Percentiles rank a stretch among this genome's conserved stretches.
phyloP scores from a whole-genome alignment of 2,888 invertebrate genomes.

The Agonopterix heracliana region DNA sequence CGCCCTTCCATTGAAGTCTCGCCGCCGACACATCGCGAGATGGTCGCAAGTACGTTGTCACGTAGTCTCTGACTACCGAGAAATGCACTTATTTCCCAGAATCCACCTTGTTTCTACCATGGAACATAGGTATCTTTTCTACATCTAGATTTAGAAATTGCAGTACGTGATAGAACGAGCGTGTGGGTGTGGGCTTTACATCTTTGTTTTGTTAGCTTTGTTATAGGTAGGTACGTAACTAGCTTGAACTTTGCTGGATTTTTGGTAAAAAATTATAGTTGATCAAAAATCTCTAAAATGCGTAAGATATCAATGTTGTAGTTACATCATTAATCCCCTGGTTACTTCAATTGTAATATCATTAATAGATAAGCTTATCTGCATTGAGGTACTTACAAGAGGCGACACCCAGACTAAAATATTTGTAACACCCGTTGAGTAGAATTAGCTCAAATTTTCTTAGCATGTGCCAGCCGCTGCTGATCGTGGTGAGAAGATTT shows the following conservation, averaged over 20 bases:
- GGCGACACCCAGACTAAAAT: too few relatives aligned
- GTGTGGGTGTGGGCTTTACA: constrained; percentile 34
- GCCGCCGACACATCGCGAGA: constrained; percentile 44
- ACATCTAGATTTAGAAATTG: constrained; percentile 60
- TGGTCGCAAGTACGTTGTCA: constrained; percentile 32
- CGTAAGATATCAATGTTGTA: too few relatives aligned
- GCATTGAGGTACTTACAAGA: too few relatives aligned
- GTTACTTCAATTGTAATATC: too few relatives aligned
- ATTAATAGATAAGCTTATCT: too few relatives aligned
- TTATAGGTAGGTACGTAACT: background rate
- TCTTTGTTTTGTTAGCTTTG: background rate
- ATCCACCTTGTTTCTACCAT: constrained; percentile 32
- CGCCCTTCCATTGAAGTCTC: constrained; percentile 44
- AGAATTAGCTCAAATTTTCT: too few relatives aligned
- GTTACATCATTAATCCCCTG: too few relatives aligned
- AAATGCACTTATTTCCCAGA: constrained; percentile 54
- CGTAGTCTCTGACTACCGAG: constrained; percentile 41
- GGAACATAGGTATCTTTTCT: constrained; percentile 15
- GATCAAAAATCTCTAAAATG: too few relatives aligned
- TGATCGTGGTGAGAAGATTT: too few relatives aligned
- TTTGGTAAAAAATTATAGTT: too few relatives aligned
- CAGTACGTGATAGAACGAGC: constrained; percentile 50
- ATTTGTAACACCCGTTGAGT: too few relatives aligned
- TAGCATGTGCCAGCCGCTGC: too few relatives aligned
- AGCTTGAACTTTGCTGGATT: background rate